phyloP scores from a whole-genome alignment of 30 jellyfish, hydroid and myxozoan genomes.

The Rhopilema esculentum region DNA sequence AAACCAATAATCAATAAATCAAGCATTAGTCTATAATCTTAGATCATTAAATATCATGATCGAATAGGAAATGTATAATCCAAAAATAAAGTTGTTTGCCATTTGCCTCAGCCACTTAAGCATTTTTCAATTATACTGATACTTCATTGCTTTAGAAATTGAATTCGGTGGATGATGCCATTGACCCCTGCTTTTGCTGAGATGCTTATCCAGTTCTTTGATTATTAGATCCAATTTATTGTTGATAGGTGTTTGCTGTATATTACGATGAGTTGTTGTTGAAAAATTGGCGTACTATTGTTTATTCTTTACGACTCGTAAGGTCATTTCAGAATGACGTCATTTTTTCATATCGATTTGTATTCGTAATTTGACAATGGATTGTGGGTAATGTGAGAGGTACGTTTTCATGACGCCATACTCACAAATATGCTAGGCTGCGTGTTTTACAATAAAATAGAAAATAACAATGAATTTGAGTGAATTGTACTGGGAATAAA shows the following conservation, averaged over 20 bases:
- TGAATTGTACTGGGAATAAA: no score
- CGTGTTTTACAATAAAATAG: no score
- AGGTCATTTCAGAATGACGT: background rate
- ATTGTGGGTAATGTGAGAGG: no score
- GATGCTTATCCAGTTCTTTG: background rate
- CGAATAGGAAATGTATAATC: background rate
- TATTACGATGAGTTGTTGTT: background rate
- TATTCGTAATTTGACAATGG: no score
- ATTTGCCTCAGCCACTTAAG: no score
- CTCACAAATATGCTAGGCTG: no score
- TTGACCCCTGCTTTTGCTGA: background rate
- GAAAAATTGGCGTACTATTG: background rate
- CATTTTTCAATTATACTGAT: background rate
- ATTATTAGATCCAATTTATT: background rate
- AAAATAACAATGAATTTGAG: no score
- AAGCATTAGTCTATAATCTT: background rate
- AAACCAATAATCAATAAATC: background rate
- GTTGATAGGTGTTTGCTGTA: background rate
- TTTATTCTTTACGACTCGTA: background rate
- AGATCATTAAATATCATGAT: background rate
- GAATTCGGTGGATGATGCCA: background rate
- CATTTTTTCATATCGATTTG: no score
- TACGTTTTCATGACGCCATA: no score
- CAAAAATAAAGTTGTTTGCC: background rate
- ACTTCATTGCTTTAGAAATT: background rate